Evolutionary conservation across 2,888 invertebrate species (phyloP).

Genomic region (Ochropleura leucogaster): DNA sequence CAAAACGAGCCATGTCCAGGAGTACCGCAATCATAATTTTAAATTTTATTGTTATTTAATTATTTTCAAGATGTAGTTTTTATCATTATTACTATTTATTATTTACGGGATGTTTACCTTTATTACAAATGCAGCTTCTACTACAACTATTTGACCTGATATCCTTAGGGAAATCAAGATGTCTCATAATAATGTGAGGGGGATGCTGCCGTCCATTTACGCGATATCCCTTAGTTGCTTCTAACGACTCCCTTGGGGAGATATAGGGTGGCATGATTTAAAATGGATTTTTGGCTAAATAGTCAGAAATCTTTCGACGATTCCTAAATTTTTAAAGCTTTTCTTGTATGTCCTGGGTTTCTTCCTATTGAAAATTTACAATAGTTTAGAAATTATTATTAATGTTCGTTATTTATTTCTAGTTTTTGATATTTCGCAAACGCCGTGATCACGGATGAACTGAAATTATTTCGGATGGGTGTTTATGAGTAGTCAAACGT

Average conservation of each 20-base stretch:
- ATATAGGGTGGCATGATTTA: neutral
- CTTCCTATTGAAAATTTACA: neutral
- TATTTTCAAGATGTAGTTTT: neutral
- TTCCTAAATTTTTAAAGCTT: neutral
- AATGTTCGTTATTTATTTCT: no score
- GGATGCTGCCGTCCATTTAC: slow-evolving; percentile 25
- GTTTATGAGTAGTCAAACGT: no score
- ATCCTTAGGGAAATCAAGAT: slow-evolving; percentile 48
- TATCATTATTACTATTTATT: no score
- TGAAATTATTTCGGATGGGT: no score
- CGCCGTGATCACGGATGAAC: no score
- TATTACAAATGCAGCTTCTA: neutral
- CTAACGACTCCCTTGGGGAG: slow-evolving; percentile 48
- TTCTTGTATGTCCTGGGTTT: neutral
- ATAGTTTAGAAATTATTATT: neutral
- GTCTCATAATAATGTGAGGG: slow-evolving; percentile 41
- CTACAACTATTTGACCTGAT: slow-evolving; percentile 21
- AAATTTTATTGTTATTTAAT: neutral
- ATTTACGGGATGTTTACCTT: neutral
- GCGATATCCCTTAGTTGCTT: slow-evolving; percentile 29
- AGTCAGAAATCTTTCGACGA: neutral
- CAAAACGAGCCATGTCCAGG: no score
- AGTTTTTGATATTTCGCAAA: no score
- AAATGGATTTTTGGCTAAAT: slow-evolving; percentile 19
- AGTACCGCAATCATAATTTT: no score